These are phyloP conservation scores for Pituophis catenifer DNA, from an alignment of 2,113 vertebrate genomes.

Conservation along the genomic window DNA sequence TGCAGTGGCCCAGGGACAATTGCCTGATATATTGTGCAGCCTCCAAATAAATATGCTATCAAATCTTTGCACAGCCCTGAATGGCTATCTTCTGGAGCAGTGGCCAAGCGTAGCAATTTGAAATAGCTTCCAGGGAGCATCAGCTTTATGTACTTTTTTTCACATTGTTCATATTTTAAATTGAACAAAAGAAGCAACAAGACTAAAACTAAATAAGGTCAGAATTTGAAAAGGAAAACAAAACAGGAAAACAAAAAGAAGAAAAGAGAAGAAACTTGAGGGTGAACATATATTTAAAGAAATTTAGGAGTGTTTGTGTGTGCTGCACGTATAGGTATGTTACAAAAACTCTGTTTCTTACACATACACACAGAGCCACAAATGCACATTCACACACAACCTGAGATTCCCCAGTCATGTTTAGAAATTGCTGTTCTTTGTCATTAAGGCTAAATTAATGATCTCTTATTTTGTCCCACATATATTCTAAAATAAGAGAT, in stretches of 20 bases:
- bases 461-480: background rate
- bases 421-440: background rate
- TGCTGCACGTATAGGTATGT: background rate
- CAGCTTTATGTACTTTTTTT: background rate
- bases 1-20: background rate
- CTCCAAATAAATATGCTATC: background rate
- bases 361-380: background rate
- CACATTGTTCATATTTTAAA: background rate
- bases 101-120: background rate
- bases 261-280: background rate
- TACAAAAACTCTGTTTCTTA: background rate
- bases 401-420: background rate
- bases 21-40: background rate
- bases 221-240: background rate
- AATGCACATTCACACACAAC: background rate
- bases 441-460: background rate
- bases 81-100: background rate
- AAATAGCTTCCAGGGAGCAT: background rate
- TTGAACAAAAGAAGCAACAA: background rate
- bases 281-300: background rate
- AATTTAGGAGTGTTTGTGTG: background rate
- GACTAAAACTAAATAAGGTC: background rate
- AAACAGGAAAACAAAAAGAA: background rate
- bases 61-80: background rate
- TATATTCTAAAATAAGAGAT: background rate